Evolutionary conservation across 2,888 invertebrate genomes (phyloP), one percentile per base, ranked within the genome.

Genomic region (Amphipoea oculea): DNA sequence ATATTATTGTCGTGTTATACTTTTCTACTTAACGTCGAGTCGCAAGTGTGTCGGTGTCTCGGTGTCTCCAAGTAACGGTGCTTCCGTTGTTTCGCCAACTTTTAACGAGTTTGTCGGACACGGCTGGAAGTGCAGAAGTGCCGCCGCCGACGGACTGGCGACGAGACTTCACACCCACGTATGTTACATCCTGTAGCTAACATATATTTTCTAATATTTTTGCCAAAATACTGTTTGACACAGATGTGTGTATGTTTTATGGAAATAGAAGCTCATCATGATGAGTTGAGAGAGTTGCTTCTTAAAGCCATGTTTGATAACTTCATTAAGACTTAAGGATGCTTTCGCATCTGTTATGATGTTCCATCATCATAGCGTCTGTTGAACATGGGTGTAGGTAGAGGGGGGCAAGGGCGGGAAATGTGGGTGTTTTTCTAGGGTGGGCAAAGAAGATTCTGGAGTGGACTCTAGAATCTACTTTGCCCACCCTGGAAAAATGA

Each of bases 21-120:
- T 96, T 95, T 94, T 94, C 93, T 95, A 95, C 96, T 96, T 96
- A 96, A 94, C 95, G 95, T 94, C 94, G 91, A 94, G 94, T 94
- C 92, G 94, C 96, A 95, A 96, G 96, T 96, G 96, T 96, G 95
- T 95, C 91, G 92, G 85, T 86, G 96, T 96, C 96, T 95, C 91
- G 92, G 84, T 86, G 85, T 86, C 85, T 83, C 86, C 90, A 93
- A 95, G 95, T 94, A 94, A 91, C 90, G 90, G 91, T 92, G 94
- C 94, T 94, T 94, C 94, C 94, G 96, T 96, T 96, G 96, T 96
- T 95, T 95, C 94, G 88, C 94, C 92, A 96, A 96, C 94, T 96
- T 96, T 96, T 96, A 96, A 96, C 96, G 96, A 96, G 96, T 96
- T 96, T 96, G 96, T 95, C 93, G 96, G 96, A 96, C 96, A 95